Evolutionary conservation across 2,888 invertebrate genomes (phyloP), one percentile per base, ranked within the genome.

Genomic region (Parasteatoda lunata): DNA sequence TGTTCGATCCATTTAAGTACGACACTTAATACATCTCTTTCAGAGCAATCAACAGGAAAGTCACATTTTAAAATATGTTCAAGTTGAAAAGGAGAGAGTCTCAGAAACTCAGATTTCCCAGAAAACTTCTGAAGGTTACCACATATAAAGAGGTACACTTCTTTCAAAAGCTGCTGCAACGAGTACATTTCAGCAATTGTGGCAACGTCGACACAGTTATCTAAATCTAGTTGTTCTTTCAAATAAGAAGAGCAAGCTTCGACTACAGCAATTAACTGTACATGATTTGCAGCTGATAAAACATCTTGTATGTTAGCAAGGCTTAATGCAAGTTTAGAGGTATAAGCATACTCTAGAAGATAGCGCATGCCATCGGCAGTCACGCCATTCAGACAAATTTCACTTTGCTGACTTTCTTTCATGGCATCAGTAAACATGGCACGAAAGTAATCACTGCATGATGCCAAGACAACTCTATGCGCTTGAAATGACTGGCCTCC

Each of bases 371-470:
- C 95, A 66, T 93, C 93, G 0, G 95, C 94, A 6, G 94, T 94
- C 5, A 95, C 94, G 3, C 95, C 95, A 90, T 94, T 94, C 54
- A 95, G 91, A 88, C 93, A 93, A 7, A 95, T 94, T 91, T 95
- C 94, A 80, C 93, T 93, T 91, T 94, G 94, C 30, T 93, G 92
- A 48, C 95, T 93, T 91, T 95, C 95, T 88, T 93, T 92, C 94
- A 95, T 94, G 71, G 94, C 94, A 91, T 94, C 94, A 0, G 95
- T 95, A 90, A 95, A 95, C 95, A 95, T 95, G 77, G 95, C 95
- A 89, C 94, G 93, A 91, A 95, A 95, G 90, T 95, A 95, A 90
- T 95, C 95, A 90, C 95, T 95, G 90, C 95, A 95, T 51, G 95
- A 94, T 4, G 95, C 94, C 87, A 95, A 92, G 1, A 95, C 95